phyloP scores from a whole-genome alignment of 2,113 vertebrate genomes.

The Reinhardtius hippoglossoides region DNA sequence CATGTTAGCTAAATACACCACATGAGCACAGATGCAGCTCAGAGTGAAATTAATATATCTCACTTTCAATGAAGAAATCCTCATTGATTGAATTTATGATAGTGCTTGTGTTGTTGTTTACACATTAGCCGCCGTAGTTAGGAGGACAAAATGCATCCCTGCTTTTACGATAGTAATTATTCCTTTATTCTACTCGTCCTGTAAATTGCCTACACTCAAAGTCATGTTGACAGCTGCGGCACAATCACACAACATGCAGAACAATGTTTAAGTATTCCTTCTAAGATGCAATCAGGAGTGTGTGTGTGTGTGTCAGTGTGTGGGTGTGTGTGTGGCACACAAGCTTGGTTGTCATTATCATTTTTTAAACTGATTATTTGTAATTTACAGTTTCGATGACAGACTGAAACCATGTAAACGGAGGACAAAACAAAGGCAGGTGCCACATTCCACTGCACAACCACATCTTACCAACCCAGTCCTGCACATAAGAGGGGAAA shows the following conservation, averaged over 20 bases:
- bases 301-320: not conserved
- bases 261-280: not conserved
- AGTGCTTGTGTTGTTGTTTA: slow-evolving; percentile 15
- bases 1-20: too few relatives aligned
- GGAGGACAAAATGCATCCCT: not conserved
- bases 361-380: not conserved
- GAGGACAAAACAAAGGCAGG: not conserved
- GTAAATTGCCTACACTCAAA: slow-evolving; percentile 16
- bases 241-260: not conserved
- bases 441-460: not conserved
- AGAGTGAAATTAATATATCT: slow-evolving; percentile 1
- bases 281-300: not conserved
- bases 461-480: not conserved
- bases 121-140: not conserved
- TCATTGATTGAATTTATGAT: not conserved
- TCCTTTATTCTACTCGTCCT: slow-evolving; percentile 17
- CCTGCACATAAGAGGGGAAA: too few relatives aligned
- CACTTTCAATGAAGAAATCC: slow-evolving; percentile 14
- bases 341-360: not conserved
- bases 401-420: not conserved
- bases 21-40: not conserved
- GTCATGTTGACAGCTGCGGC: slow-evolving; percentile 5
- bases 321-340: too few relatives aligned
- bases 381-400: not conserved
- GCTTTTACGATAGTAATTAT: slow-evolving; percentile 10